Evolutionary conservation across 2,113 vertebrate genomes (phyloP), one percentile per base, ranked within the genome.

Genomic region (Ciconia boyciana): DNA sequence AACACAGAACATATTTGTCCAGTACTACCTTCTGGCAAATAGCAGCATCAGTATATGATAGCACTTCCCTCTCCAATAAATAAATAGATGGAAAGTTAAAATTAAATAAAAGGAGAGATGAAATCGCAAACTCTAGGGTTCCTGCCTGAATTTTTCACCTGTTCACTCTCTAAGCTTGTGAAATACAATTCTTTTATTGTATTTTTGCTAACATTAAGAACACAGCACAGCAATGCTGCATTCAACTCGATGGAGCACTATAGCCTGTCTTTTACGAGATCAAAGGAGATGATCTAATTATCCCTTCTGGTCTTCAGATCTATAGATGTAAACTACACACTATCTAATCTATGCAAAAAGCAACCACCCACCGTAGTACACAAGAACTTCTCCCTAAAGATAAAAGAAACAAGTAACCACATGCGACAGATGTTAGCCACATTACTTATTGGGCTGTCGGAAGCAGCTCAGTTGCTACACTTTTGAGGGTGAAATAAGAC

Each of bases 251-350:
- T 1, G 2, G 16, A 89, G 43, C 6, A 0, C 87, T 64, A 13
- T 69, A 71, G 71, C 29, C 52, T 44, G 60, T 32, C 34, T 61
- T 79, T 57, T 6, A 46, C 17, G 41, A 78, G 91, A 93, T 95
- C 95, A 97, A 93, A 97, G 91, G 70, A 80, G 36, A 94, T 44
- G 54, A 92, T 85, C 69, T 91, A 86, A 96, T 91, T 81, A 91
- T 80, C 77, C 89, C 44, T 95, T 78, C 79, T 94, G 88, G 43
- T 90, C 90, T 90, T 93, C 85, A 94, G 86, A 92, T 51, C 95
- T 68, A 25, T 10, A 60, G 86, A 92, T 61, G 71, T 66, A 80
- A 89, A 90, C 62, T 79, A 75, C 84, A 70, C 58, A 58, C 31
- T 52, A 78, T 85, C 89, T 97, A 89, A 95, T 95, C 93, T 87